A percentile compares a stretch with the other conserved stretches of the same genome.
Evolutionary conservation across 2,113 vertebrate genomes (phyloP).

Genomic region (Ophiodon elongatus): DNA sequence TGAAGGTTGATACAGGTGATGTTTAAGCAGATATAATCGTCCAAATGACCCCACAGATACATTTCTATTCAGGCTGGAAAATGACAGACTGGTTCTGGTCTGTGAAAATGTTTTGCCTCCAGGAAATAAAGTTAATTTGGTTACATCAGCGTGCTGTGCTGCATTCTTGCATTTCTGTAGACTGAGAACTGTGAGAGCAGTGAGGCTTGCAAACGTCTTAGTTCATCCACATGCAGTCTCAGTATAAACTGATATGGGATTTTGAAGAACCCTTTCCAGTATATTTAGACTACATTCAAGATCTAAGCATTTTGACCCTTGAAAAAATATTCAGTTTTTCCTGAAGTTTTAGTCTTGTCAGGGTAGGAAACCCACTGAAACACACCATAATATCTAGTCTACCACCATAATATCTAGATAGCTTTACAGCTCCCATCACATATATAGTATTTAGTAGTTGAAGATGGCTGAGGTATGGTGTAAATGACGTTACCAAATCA

Average conservation of each 20-base stretch:
- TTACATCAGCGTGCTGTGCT: conserved; percentile 39
- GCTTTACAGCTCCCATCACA: background rate
- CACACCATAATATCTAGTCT: background rate
- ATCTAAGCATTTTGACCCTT: conserved; percentile 30
- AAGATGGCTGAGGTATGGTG: background rate
- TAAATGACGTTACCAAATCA: background rate
- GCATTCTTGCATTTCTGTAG: conserved; percentile 35
- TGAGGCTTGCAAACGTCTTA: conserved; percentile 44
- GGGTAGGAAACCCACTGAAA: background rate
- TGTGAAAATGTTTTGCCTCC: conserved; percentile 28
- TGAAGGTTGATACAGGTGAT: background rate
- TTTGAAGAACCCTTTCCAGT: conserved; percentile 26
- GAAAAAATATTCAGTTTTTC: background rate
- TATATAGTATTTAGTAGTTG: background rate
- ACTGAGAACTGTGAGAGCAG: conserved; percentile 21
- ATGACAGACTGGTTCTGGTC: background rate
- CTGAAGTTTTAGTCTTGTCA: conserved; percentile 1
- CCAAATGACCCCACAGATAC: background rate
- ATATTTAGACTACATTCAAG: conserved; percentile 11
- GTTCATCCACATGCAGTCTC: conserved; percentile 16
- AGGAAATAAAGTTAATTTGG: conserved; percentile 42
- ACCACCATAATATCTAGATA: too few relatives aligned
- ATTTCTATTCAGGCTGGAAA: background rate
- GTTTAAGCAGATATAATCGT: conserved; percentile 6
- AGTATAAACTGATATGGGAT: conserved; percentile 22